phyloP scores from a whole-genome alignment of 2,888 invertebrate genomes.

The Volucella inanis region DNA sequence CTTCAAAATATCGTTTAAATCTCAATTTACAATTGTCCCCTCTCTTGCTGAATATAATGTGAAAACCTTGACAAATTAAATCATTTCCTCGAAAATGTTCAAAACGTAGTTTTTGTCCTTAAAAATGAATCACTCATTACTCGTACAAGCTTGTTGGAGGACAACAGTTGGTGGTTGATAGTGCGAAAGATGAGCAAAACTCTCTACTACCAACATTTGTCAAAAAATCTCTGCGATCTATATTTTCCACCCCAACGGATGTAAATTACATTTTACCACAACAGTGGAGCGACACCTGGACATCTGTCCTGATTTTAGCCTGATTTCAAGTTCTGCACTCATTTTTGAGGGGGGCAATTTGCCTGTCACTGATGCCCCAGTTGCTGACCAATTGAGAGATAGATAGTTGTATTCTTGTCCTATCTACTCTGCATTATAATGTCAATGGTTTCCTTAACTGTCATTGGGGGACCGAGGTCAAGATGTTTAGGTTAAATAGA shows the following conservation, averaged over 20 bases:
- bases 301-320: constrained; percentile 36
- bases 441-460: constrained; percentile 40
- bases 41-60: constrained; percentile 16
- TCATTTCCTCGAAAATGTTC: constrained; percentile 41
- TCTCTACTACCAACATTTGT: constrained; percentile 15
- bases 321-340: neutral
- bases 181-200: neutral
- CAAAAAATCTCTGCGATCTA: constrained; percentile 32
- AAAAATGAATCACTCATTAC: constrained; percentile 42
- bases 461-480: constrained; percentile 52
- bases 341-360: constrained; percentile 14
- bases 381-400: neutral
- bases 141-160: neutral
- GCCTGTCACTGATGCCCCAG: constrained; percentile 48
- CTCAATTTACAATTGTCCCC: no score
- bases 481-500: constrained; percentile 61
- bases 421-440: constrained; percentile 49
- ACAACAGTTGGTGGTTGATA: neutral
- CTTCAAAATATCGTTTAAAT: no score
- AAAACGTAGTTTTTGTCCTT: constrained; percentile 40
- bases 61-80: constrained; percentile 9
- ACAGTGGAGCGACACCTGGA: constrained; percentile 17
- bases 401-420: constrained; percentile 1
- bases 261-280: constrained; percentile 61
- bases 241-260: constrained; percentile 44